phyloP scores from a whole-genome alignment of 2,113 vertebrate species.

The Oryzias melastigma region DNA sequence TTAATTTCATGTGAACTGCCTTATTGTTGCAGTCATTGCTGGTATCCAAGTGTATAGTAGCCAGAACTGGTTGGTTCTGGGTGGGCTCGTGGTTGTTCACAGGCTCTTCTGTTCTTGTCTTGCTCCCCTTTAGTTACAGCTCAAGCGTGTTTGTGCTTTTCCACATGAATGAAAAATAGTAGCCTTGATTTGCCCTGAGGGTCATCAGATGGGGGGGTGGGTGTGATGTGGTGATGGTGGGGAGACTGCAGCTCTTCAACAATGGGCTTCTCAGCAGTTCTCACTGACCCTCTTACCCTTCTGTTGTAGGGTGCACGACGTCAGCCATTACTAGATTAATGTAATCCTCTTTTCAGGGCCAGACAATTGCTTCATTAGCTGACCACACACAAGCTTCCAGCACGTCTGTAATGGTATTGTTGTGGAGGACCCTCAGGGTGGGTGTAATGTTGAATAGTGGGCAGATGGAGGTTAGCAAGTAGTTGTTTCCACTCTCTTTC shows the following conservation, averaged over 20 bases:
- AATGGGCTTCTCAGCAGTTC: slow-evolving; percentile 58
- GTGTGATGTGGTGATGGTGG: neutral
- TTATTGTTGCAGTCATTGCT: slow-evolving; percentile 37
- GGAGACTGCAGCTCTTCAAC: slow-evolving; percentile 32
- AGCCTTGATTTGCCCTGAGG: slow-evolving; percentile 37
- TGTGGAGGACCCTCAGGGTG: slow-evolving; percentile 53
- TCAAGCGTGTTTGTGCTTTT: slow-evolving; percentile 47
- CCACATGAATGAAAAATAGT: slow-evolving; percentile 65
- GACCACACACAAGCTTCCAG: slow-evolving; percentile 70
- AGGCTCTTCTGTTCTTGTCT: neutral
- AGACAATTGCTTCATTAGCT: slow-evolving; percentile 77
- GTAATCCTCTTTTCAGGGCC: slow-evolving; percentile 76
- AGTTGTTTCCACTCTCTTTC: neutral
- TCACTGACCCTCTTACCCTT: slow-evolving; percentile 58
- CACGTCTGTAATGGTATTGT: slow-evolving; percentile 73
- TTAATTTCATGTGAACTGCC: slow-evolving; percentile 21
- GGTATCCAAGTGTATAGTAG: neutral
- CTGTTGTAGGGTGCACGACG: slow-evolving; percentile 48
- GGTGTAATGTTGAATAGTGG: slow-evolving; percentile 21
- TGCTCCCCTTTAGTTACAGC: slow-evolving; percentile 23
- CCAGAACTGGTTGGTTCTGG: slow-evolving; percentile 8
- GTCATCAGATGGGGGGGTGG: slow-evolving; percentile 38
- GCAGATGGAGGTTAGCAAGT: slow-evolving; percentile 10
- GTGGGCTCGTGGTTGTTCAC: slow-evolving; percentile 17
- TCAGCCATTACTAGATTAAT: slow-evolving; percentile 77